Conservation (phyloP, 1,140 invertebrate species). For the Nephila pilipes region DNA sequence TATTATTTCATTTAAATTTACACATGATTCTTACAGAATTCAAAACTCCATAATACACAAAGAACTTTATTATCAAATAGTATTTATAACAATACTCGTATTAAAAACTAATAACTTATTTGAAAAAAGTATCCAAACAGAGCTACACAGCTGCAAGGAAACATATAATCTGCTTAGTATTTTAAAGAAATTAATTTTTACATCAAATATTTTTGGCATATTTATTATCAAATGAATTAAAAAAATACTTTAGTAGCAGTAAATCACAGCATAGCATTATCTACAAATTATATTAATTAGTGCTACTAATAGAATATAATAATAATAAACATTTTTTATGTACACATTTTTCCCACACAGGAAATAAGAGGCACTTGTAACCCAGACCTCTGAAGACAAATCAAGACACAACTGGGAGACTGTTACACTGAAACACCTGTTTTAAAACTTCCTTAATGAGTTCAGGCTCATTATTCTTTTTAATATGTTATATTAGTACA, state of each 20-base stretch:
- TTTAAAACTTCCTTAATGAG: slow-evolving; percentile 22
- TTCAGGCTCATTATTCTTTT: not conserved
- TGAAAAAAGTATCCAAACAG: no score
- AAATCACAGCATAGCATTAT: slow-evolving; percentile 8
- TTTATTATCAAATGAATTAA: not conserved
- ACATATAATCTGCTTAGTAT: no score
- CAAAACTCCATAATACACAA: no score
- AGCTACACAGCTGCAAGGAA: no score
- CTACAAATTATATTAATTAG: not conserved
- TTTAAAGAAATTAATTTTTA: no score
- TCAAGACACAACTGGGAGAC: not conserved
- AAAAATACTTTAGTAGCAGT: not conserved
- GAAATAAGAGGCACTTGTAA: slow-evolving; percentile 12
- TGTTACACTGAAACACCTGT: not conserved
- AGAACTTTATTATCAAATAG: no score
- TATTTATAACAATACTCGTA: no score
- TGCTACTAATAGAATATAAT: not conserved
- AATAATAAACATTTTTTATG: not conserved
- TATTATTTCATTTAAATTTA: no score
- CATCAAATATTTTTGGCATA: not conserved
- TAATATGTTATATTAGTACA: slow-evolving; percentile 24
- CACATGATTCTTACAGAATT: no score
- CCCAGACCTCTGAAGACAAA: not conserved
- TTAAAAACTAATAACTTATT: no score
- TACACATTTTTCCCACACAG: not conserved